Base-by-base conservation (phyloP, 2,888 invertebrate species). In the Abrostola tripartita region DNA sequence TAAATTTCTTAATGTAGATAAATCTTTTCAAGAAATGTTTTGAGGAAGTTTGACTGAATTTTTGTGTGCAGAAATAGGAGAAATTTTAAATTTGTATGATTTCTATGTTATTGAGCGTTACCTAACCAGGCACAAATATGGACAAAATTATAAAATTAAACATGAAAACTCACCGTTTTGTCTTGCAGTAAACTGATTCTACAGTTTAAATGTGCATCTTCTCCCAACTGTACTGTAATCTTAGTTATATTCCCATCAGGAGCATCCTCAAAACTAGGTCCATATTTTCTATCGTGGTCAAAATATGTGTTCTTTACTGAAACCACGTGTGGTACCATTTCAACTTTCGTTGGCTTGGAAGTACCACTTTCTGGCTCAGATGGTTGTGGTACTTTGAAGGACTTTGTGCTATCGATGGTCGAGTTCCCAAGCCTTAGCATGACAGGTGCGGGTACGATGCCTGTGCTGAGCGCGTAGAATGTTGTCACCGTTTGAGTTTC, bases 201-300 rank as follows among this genome's bases (percentile, higher is more conserved):
- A 89, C 97, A 97, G 88, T 97, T 96, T 74, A 97, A 91, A 84
- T 96, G 96, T 51, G 97, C 96, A 66, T 96, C 96, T 71, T 96
- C 96, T 2, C 97, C 97, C 61, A 97, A 95, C 82, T 97, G 97
- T 36, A 97, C 96, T 0, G 97, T 97, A 61, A 97, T 95, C 84
- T 96, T 97, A 52, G 96, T 95, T 14, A 96, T 91, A 79, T 96
- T 96, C 37, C 96, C 96, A 76, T 94, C 91, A 0, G 90, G 86
- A 0, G 86, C 81, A 57, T 94, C 95, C 81, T 97, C 97, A 81
- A 97, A 97, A 76, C 96, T 96, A 38, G 97, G 97, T 40, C 97
- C 97, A 89, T 96, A 96, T 81, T 96, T 96, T 61, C 93, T 85
- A 60, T 95, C 95, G 52, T 95, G 95, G 56, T 95, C 94, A 44